A percentile compares a stretch with the other conserved stretches of the same genome.
Evolutionary conservation across 2,888 invertebrate genomes (phyloP).

Genomic region (Epistrophe grossulariae): DNA sequence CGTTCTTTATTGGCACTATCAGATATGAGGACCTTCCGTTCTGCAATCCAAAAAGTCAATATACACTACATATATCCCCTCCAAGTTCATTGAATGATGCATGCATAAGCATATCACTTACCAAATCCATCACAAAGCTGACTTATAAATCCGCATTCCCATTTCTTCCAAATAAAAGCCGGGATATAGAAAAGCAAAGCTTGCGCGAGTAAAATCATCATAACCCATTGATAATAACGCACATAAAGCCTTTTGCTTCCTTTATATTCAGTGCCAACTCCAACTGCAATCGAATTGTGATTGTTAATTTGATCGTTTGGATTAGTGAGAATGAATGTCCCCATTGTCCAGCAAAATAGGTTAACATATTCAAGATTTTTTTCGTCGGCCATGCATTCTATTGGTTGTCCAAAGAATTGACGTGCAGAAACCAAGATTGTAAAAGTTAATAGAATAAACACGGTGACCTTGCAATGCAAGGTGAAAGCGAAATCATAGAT

Average conservation of each 20-base stretch:
- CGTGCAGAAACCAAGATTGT: constrained; percentile 91
- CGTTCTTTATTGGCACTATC: constrained; percentile 77
- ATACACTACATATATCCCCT: too few species aligned
- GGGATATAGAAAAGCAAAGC: constrained; percentile 81
- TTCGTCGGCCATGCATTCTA: constrained; percentile 88
- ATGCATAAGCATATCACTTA: constrained; percentile 34
- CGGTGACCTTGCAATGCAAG: constrained; percentile 89
- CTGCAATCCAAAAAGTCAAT: constrained; percentile 49
- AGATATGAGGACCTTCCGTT: constrained; percentile 77
- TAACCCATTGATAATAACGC: constrained; percentile 83
- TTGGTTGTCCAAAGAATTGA: constrained; percentile 94
- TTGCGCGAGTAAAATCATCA: constrained; percentile 80
- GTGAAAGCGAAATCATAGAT: constrained; percentile 91
- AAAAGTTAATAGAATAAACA: constrained; percentile 89
- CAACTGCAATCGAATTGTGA: constrained; percentile 78
- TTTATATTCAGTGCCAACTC: constrained; percentile 79
- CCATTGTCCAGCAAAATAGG: constrained; percentile 92
- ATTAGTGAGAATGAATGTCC: constrained; percentile 86
- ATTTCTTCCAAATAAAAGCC: constrained; percentile 82
- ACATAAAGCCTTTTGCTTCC: constrained; percentile 80
- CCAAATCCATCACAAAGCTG: constrained; percentile 81
- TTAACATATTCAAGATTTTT: constrained; percentile 87
- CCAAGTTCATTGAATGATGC: background rate
- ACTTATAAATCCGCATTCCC: constrained; percentile 84
- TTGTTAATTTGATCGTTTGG: constrained; percentile 83